phyloP scores from a whole-genome alignment of 2,113 vertebrate species.

The Pelusios castaneus region DNA sequence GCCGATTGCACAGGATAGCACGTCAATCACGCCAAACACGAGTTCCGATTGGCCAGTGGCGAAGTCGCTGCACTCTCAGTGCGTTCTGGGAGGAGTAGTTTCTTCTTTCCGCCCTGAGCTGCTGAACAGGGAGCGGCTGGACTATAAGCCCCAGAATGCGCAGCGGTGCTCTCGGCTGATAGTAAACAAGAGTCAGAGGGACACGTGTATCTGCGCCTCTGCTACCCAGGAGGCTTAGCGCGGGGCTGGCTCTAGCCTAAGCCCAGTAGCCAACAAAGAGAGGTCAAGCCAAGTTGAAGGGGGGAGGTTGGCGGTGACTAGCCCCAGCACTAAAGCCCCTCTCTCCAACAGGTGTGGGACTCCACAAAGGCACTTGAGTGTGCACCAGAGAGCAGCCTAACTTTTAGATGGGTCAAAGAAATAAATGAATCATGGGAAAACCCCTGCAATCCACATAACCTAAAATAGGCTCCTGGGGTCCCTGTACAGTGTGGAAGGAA shows the following conservation, averaged over 20 bases:
- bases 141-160: constrained; percentile 74
- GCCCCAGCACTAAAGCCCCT: too few species aligned
- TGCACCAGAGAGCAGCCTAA: too few species aligned
- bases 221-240: not conserved
- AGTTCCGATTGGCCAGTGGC: constrained; percentile 25
- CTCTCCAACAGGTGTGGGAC: too few species aligned
- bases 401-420: too few species aligned
- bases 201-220: constrained; percentile 78
- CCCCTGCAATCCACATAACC: too few species aligned
- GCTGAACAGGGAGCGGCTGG: accelerated
- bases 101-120: accelerated
- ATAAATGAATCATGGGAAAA: too few species aligned
- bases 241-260: too few species aligned
- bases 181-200: constrained; percentile 81
- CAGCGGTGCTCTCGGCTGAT: constrained; percentile 42
- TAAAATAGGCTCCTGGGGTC: too few species aligned
- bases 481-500: too few species aligned
- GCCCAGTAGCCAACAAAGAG: too few species aligned
- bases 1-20: constrained; percentile 6
- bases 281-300: not conserved
- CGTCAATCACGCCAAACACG: constrained; percentile 29
- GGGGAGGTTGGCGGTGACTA: too few species aligned
- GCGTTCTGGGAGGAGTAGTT: constrained; percentile 73
- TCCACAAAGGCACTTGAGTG: too few species aligned
- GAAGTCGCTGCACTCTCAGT: accelerated